Conservation (phyloP, 2,113 vertebrate genomes). For the Engraulis encrasicolus region DNA sequence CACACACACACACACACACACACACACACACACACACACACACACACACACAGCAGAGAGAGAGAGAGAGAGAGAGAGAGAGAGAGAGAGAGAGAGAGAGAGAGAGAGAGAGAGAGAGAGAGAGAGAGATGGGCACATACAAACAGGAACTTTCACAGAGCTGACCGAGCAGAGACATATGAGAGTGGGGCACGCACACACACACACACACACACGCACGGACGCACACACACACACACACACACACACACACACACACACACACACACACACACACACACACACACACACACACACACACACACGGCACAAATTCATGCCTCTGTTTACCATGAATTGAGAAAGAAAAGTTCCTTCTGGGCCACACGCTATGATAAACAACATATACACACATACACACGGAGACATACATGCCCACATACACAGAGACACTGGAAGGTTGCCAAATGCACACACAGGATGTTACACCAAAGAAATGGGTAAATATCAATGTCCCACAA, state of each 20-base stretch:
- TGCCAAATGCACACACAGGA: constrained; percentile 42
- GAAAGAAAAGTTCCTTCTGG: constrained; percentile 39
- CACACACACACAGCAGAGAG: too few relatives aligned
- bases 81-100: too few relatives aligned
- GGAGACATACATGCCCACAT: not conserved
- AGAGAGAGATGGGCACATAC: constrained; percentile 8
- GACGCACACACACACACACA: constrained; percentile 12
- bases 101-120: too few relatives aligned
- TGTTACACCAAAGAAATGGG: constrained; percentile 25
- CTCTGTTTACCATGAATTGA: constrained; percentile 39
- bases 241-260: too few relatives aligned
- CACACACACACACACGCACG: too few relatives aligned
- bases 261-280: constrained; percentile 21
- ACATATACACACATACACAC: not conserved
- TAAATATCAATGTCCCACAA: constrained; percentile 25
- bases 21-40: not conserved
- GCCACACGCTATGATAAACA: constrained; percentile 38
- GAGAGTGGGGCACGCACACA: not conserved
- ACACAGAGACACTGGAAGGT: not conserved
- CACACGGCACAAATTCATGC: not conserved
- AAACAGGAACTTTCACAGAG: not conserved
- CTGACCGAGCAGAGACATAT: not conserved
- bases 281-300: constrained; percentile 20
- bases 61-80: too few relatives aligned
- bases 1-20: not conserved